A percentile compares a stretch with the other conserved stretches of the same genome.
Evolutionary conservation across 2,888 invertebrate genomes (phyloP).

Genomic region (Molorchus minor): DNA sequence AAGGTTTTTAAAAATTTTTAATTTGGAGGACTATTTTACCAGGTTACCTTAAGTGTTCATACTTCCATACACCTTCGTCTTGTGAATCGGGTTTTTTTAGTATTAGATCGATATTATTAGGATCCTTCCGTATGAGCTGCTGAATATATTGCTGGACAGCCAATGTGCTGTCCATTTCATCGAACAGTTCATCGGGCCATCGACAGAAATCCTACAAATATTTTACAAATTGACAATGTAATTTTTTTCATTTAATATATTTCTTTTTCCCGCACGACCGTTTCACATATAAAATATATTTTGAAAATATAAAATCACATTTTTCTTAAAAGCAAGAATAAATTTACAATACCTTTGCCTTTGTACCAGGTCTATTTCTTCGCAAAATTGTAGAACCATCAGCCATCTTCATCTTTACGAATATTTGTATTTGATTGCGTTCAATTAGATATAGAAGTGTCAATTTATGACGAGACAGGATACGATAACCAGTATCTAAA

Average conservation of each 20-base stretch:
- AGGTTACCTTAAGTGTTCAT: constrained; percentile 95
- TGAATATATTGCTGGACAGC: constrained; percentile 99
- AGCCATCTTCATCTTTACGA: constrained; percentile 85
- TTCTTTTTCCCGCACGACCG: neutral
- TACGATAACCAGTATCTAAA: too few species aligned
- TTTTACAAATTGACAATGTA: neutral
- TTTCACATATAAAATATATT: neutral
- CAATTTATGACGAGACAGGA: too few species aligned
- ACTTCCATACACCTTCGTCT: constrained; percentile 99
- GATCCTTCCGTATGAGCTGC: constrained; percentile 93
- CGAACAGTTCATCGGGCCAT: constrained; percentile 98
- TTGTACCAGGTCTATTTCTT: constrained; percentile 91
- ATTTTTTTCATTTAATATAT: neutral
- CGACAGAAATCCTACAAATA: constrained; percentile 86
- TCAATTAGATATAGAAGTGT: too few species aligned
- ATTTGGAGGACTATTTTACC: neutral
- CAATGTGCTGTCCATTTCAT: constrained; percentile 99
- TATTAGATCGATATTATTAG: constrained; percentile 92
- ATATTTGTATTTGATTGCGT: constrained; percentile 42
- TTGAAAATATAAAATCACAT: too few species aligned
- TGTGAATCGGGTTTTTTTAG: constrained; percentile 96
- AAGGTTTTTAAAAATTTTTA: neutral
- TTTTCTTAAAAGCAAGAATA: neutral
- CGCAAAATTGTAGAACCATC: constrained; percentile 83
- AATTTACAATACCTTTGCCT: constrained; percentile 74